A percentile compares a stretch with the other conserved stretches of the same genome.
Conservation (phyloP, 2,113 vertebrate species). For the Garra rufa region DNA sequence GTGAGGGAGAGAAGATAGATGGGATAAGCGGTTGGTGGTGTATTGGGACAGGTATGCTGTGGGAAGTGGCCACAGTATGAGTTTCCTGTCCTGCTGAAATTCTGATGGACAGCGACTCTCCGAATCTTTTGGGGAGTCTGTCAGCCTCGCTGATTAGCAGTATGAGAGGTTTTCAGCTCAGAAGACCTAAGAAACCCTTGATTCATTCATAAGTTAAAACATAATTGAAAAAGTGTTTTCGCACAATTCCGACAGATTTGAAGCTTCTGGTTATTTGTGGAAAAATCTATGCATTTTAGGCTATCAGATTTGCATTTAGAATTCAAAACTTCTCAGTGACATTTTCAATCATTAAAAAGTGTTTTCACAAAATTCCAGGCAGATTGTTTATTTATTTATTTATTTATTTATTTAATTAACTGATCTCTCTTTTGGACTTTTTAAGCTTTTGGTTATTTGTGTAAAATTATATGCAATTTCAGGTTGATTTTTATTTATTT, state of each 20-base stretch:
- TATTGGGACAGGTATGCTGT: constrained; percentile 28
- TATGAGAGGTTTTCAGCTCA: background rate
- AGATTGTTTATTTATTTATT: no score
- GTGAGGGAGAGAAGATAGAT: background rate
- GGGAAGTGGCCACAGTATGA: constrained; percentile 38
- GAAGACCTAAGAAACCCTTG: background rate
- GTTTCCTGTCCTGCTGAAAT: constrained; percentile 32
- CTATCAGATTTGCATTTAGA: no score
- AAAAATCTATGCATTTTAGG: background rate
- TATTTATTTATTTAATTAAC: no score
- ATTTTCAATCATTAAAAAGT: no score
- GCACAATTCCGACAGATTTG: background rate
- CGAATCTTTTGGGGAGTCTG: background rate
- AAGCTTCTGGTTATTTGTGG: no score
- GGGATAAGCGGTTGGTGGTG: constrained; percentile 18
- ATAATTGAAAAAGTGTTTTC: background rate
- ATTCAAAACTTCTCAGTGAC: no score
- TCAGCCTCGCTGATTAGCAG: background rate
- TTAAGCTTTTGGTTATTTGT: background rate
- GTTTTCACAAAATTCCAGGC: no score
- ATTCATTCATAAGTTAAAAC: background rate
- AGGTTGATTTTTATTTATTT: no score
- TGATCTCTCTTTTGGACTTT: background rate
- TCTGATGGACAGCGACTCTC: constrained; percentile 10
- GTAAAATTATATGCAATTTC: background rate